Evolutionary conservation across 2,888 invertebrate species (phyloP).

Genomic region (Galeopsomyia nigrocyanea): DNA sequence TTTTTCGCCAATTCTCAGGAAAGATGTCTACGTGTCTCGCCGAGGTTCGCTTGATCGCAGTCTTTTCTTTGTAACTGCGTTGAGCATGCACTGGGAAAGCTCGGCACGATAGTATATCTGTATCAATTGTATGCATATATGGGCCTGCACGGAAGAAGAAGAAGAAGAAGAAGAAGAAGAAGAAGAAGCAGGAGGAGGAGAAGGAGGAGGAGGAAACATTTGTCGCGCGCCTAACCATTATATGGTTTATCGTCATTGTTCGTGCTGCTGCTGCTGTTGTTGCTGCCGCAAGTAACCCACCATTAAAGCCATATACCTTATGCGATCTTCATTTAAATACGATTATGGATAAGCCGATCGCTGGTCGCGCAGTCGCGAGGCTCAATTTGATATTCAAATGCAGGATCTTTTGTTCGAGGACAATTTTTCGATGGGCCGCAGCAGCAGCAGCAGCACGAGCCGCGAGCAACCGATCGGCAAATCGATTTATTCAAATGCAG

Average conservation of each 20-base stretch:
- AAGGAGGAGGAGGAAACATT: slow-evolving; percentile 52
- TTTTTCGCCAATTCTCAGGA: no score
- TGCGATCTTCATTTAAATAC: slow-evolving; percentile 68
- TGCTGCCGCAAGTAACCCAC: slow-evolving; percentile 54
- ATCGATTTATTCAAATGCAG: slow-evolving; percentile 49
- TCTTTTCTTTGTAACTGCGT: no score
- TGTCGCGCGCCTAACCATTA: slow-evolving; percentile 64
- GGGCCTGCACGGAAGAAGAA: background rate
- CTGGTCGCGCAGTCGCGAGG: slow-evolving; percentile 45
- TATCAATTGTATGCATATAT: slow-evolving; percentile 69
- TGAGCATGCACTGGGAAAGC: slow-evolving; percentile 52
- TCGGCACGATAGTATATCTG: slow-evolving; percentile 66
- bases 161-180: no score
- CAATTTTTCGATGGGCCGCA: slow-evolving; percentile 59
- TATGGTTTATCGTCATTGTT: slow-evolving; percentile 65
- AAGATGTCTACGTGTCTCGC: no score
- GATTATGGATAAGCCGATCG: slow-evolving; percentile 67
- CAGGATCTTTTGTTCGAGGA: slow-evolving; percentile 64
- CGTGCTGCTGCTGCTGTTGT: background rate
- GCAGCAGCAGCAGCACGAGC: background rate
- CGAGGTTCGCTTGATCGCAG: no score
- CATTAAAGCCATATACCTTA: slow-evolving; percentile 64
- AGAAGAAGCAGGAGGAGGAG: slow-evolving; percentile 34
- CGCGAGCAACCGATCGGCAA: slow-evolving; percentile 41
- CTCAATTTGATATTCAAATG: slow-evolving; percentile 69